Evolutionary conservation across 1,140 invertebrate genomes (phyloP), one percentile per base, ranked within the genome.

Genomic region (Heliconius eleuchia): DNA sequence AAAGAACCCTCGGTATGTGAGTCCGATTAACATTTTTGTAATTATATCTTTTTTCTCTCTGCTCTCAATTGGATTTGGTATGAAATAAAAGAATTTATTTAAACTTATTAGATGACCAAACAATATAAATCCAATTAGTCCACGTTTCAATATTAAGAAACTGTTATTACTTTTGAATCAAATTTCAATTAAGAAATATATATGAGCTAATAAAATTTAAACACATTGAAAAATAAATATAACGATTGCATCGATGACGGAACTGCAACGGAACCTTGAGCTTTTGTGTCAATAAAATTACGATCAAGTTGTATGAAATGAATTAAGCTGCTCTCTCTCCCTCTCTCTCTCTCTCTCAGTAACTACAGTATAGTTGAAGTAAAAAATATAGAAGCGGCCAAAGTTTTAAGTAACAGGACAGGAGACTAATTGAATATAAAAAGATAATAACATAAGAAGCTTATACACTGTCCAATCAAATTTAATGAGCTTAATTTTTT

Each of bases 201-300:
- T 60, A 60, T 60, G 55, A 27, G 55, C n/a, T 60, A 60, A 60
- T 60, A 60, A 60, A 60, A 60, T 27, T 60, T 60, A 60, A 60
- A 23, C n/a, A 57, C 23, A 23, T 57, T 11, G 19, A 60, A 60
- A 60, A 27, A 60, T 23, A 11, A 60, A 27, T 60, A 27, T 60
- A 60, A 27, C 55, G 23, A 27, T 60, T 60, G 55, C 55, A 60
- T 23, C 55, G 55, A 60, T 60, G 55, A 60, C 55, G 55, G 55
- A 60, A 60, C 55, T 60, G n/a, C 55, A 60, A 27, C n/a, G n/a
- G n/a, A 60, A 60, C 55, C 55, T 60, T 60, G 55, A 60, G 55
- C 55, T 60, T 60, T 60, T 9, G 19, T 13, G 27, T 60, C n/a
- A 60, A 60, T 60, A 60, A 60, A 60, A 23, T 23, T 60, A 60